Percentiles rank a stretch among this genome's conserved stretches.
These are phyloP conservation scores for Calosoma granatense DNA, from an alignment of 1,140 invertebrate genomes.

Conservation along the genomic window DNA sequence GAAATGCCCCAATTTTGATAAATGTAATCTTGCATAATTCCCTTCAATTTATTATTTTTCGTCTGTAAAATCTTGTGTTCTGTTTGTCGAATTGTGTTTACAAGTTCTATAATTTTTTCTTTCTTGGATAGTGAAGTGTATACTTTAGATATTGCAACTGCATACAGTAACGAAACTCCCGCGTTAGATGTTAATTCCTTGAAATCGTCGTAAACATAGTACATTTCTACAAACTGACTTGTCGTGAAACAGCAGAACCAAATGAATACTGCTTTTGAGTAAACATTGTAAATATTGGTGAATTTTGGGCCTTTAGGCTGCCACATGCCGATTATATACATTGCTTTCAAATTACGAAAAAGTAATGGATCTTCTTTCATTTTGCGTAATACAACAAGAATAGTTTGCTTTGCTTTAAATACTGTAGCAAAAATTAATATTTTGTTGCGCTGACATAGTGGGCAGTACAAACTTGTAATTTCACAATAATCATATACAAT, in stretches of 20 bases:
- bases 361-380: neutral
- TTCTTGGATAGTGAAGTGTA: constrained; percentile 17
- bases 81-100: constrained; percentile 14
- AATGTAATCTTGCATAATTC: constrained; percentile 14
- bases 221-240: constrained; percentile 20
- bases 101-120: constrained; percentile 13
- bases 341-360: constrained; percentile 15
- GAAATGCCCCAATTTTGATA: constrained; percentile 13
- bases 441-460: no score
- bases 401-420: neutral
- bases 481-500: no score
- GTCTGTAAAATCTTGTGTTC: constrained; percentile 16
- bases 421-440: no score
- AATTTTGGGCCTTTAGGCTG: constrained; percentile 16
- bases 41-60: constrained; percentile 12
- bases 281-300: constrained; percentile 15
- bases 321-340: constrained; percentile 19
- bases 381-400: neutral
- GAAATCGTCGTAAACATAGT: constrained; percentile 19
- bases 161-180: constrained; percentile 20
- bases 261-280: constrained; percentile 12
- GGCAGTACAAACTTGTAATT: no score
- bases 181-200: constrained; percentile 22
- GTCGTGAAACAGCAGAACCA: constrained; percentile 19
- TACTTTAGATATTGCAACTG: constrained; percentile 18